Base-by-base conservation (phyloP, 92 coral and sea anemone species). In the Porites lobata region DNA sequence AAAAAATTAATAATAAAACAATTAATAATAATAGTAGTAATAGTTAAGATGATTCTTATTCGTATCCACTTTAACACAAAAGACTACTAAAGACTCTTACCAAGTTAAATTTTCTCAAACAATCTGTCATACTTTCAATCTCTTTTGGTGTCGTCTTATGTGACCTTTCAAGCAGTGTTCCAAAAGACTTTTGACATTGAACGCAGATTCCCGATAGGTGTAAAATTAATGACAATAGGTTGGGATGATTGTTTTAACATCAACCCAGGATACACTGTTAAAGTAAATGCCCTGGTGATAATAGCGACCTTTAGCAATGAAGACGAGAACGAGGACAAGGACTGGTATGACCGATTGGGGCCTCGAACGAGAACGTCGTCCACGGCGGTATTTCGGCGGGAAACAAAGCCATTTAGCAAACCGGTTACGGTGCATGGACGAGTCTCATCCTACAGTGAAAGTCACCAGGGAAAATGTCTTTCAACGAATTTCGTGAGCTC, bases 161-260 rank as follows among this genome's bases (percentile, higher is more conserved):
- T 15, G 32, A 47, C 76, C 50, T 54, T 50, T 71, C 76, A 38
- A 54, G 43, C 50, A 7, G 76, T 22, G 76, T 71, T 71, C 76
- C 76, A 71, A 71, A 32, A 38, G 76, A 71, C 57, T 17, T 54
- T 38, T 57, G 76, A 47, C 76, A 71, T 71, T 71, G 43, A 21
- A 71, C 59, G 22, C 76, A 71, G 50, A 71, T 71, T 71, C 76
- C 76, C 26, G 43, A 26, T 0, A 26, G 29, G 29, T 26, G 29
- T 71, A 71, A 38, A 3, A 21, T 13, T 71, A 47, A 71, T 38
- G 7, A 71, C 43, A 43, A 71, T 38, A 21, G 43, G 32, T 15
- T 38, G 14, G 76, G 50, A 71, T 71, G 18, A 9, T 20, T 71
- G 18, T 47, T 21, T 56, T 56, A 9, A 56, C 9, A 14, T 14